phyloP scores from a whole-genome alignment of 2,888 invertebrate genomes.

The Rhagophthalmus giganteus region DNA sequence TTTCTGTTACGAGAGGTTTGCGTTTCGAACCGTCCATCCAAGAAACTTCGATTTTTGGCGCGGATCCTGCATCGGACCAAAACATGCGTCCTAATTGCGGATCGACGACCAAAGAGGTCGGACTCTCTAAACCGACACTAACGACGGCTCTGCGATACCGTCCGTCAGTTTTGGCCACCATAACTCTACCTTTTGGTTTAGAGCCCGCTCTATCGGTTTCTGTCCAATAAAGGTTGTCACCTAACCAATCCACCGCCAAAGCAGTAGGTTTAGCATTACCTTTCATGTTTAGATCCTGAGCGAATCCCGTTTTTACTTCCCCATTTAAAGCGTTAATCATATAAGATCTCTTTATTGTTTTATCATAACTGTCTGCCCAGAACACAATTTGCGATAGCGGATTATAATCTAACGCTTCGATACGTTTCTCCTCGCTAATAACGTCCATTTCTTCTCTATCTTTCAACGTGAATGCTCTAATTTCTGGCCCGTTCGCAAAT shows the following conservation, averaged over 20 bases:
- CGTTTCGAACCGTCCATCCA: conserved; percentile 97
- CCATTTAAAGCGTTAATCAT: conserved; percentile 81
- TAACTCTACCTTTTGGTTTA: conserved; percentile 76
- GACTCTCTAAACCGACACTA: conserved; percentile 77
- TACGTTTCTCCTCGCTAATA: conserved; percentile 81
- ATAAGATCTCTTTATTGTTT: conserved; percentile 88
- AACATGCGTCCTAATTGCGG: conserved; percentile 84
- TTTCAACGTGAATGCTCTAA: conserved; percentile 71
- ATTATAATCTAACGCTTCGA: conserved; percentile 91
- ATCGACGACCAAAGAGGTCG: conserved; percentile 87
- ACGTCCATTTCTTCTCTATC: conserved; percentile 73
- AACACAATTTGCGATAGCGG: conserved; percentile 82
- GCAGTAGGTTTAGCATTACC: conserved; percentile 84
- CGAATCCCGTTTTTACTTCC: conserved; percentile 77
- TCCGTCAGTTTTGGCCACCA: conserved; percentile 89
- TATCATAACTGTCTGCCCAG: conserved; percentile 93
- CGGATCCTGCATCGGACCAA: conserved; percentile 91
- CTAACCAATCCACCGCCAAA: conserved; percentile 91
- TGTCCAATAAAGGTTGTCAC: conserved; percentile 92
- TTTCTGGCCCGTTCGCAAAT: conserved; percentile 85
- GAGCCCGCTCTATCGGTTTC: conserved; percentile 77
- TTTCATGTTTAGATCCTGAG: conserved; percentile 86
- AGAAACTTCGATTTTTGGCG: conserved; percentile 89
- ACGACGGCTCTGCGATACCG: conserved; percentile 82
- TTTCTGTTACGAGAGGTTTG: conserved; percentile 76